Conservation (phyloP, 2,888 invertebrate species). For the Gastracanthus pulcherrimus region DNA sequence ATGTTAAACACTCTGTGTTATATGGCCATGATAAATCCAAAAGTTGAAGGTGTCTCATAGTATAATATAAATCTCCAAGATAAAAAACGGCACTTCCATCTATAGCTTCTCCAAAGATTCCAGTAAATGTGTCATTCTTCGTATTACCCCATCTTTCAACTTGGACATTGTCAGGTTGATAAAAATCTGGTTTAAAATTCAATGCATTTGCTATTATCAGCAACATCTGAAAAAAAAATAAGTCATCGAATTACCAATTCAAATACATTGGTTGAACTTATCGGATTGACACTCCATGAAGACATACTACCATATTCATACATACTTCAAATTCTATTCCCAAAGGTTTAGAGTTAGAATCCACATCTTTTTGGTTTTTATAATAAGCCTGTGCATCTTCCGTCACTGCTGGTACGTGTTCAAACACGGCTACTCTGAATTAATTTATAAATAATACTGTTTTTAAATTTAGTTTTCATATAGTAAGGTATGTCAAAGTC, state of each 20-base stretch:
- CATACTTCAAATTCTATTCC: constrained; percentile 86
- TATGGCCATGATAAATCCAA: constrained; percentile 89
- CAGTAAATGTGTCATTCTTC: constrained; percentile 84
- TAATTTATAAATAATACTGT: constrained; percentile 58
- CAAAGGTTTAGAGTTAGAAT: constrained; percentile 61
- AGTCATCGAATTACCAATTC: constrained; percentile 24
- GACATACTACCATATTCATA: too few species aligned
- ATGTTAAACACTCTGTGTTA: constrained; percentile 90
- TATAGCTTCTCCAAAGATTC: constrained; percentile 87
- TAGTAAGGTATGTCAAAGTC: too few species aligned
- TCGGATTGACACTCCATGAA: neutral
- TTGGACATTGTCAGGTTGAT: constrained; percentile 82
- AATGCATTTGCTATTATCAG: constrained; percentile 83
- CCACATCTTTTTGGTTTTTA: constrained; percentile 47
- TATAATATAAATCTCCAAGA: constrained; percentile 88
- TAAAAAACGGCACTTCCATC: constrained; percentile 85
- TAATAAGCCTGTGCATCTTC: constrained; percentile 67
- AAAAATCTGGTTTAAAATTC: constrained; percentile 85
- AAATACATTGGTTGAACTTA: neutral
- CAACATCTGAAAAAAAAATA: constrained; percentile 84
- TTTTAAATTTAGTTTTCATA: neutral
- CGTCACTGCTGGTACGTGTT: constrained; percentile 84
- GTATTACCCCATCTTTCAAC: constrained; percentile 85
- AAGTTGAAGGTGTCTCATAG: constrained; percentile 82
- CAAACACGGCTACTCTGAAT: constrained; percentile 82